These are phyloP conservation scores for Resseliella maxima DNA, from an alignment of 2,888 invertebrate species.

Conservation along the genomic window DNA sequence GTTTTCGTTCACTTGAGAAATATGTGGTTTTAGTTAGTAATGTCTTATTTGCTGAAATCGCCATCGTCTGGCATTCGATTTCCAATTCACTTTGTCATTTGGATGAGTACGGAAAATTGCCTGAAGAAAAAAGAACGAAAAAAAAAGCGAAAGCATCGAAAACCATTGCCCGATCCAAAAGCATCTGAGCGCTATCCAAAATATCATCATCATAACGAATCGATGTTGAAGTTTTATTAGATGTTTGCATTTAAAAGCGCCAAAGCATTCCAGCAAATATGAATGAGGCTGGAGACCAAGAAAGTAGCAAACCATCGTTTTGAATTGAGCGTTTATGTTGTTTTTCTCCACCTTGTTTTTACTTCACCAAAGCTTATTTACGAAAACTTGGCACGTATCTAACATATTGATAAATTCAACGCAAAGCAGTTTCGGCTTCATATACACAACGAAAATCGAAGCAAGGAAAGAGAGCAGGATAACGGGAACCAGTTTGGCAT, in stretches of 20 bases:
- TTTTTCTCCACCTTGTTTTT: background rate
- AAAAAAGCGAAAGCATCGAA: slow-evolving; percentile 12
- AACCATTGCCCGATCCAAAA: no score
- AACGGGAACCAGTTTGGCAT: background rate
- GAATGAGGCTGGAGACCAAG: background rate
- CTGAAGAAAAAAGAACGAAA: no score
- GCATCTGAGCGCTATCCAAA: slow-evolving; percentile 1
- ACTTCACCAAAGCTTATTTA: background rate
- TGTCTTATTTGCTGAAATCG: slow-evolving; percentile 36
- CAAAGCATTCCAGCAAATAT: background rate
- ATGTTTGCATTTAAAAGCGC: slow-evolving; percentile 50
- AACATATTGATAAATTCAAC: slow-evolving; percentile 49
- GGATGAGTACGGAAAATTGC: slow-evolving; percentile 21
- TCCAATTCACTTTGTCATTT: slow-evolving; percentile 27
- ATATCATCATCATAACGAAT: slow-evolving; percentile 48
- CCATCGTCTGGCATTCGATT: slow-evolving; percentile 1
- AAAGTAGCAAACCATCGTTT: background rate
- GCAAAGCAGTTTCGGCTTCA: slow-evolving; percentile 1
- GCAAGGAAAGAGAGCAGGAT: background rate
- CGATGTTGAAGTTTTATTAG: slow-evolving; percentile 45
- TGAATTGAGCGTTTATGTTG: background rate
- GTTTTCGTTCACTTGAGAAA: slow-evolving; percentile 9
- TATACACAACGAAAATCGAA: background rate
- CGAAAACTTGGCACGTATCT: slow-evolving; percentile 45
- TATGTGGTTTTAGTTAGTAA: background rate